Evolutionary conservation across 2,797 vertebrate species (phyloP), one percentile per base, ranked within the genome.

Genomic region (Sebastes hopkinsi): DNA sequence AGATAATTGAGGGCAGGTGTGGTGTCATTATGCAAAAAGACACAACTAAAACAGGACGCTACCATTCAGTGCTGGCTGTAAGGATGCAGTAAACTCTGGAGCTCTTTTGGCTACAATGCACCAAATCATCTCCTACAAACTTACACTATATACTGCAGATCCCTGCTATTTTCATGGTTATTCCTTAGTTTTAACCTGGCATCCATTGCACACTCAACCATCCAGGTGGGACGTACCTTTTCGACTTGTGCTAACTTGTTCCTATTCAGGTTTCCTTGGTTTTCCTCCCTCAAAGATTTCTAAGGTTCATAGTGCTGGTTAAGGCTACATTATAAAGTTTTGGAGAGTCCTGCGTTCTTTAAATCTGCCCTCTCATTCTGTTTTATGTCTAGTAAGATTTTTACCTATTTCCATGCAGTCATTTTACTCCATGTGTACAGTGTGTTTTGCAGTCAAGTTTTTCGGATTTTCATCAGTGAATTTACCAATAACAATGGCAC

Each of bases 1-100:
- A 91, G 82, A 80, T 86, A 90, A 94, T 92, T 89, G 79, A 86
- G 83, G 67, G 72, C 30, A 88, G 59, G 77, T 79, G 72, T 46
- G 62, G 52, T 82, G 83, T 77, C 81, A 80, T 83, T 80, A 85
- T 87, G 82, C 59, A 68, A 83, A 83, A 81, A 76, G 52, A 67
- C 27, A 59, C 23, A 46, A 59, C 14, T 82, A 64, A 82, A 86
- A 62, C 61, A 66, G 23, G 12, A 79, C 4, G n/a, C 25, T 54
- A 25, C 13, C 9, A 14, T 36, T 67, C 27, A 79, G 56, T 9
- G 36, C 61, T 30, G 68, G 25, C 10, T 50, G 27, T 25, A 3
- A 27, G 30, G 30, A 69, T 36, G 29, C 22, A 71, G 4, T 38
- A n/a, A 42, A 70, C 65, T 32, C 50, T 10, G 50, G 29, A 42